phyloP scores from a whole-genome alignment of 2,113 vertebrate genomes.

The Gymnogyps californianus region DNA sequence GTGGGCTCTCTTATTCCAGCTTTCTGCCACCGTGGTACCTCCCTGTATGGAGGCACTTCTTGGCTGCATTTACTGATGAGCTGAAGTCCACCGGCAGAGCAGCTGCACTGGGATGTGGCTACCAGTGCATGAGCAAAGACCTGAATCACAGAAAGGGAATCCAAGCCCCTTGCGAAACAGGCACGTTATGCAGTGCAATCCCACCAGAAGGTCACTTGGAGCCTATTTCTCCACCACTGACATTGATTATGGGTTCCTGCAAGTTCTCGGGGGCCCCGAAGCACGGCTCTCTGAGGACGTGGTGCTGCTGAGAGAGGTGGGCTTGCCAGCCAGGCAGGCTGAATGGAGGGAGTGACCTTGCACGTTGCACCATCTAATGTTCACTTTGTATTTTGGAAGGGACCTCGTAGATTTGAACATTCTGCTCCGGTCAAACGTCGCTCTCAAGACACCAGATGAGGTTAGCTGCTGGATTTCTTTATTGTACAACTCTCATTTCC shows the following conservation, averaged over 20 bases:
- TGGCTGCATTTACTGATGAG: not conserved
- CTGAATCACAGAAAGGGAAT: not conserved
- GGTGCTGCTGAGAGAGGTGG: not conserved
- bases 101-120: not conserved
- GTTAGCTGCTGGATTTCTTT: slow-evolving; percentile 48
- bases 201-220: not conserved
- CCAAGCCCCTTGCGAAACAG: not conserved
- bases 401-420: slow-evolving; percentile 42
- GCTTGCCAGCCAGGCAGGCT: not conserved
- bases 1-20: not conserved
- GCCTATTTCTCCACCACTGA: not conserved
- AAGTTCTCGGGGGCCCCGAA: not conserved
- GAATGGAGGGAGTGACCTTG: not conserved
- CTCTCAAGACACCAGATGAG: slow-evolving; percentile 71
- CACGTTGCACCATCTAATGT: not conserved
- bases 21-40: not conserved
- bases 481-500: not conserved
- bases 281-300: not conserved
- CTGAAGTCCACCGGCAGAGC: not conserved
- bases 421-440: slow-evolving; percentile 61
- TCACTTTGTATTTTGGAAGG: slow-evolving; percentile 64
- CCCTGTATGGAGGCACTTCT: not conserved
- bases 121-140: not conserved
- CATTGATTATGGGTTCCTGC: not conserved
- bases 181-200: not conserved